Percentiles rank a stretch among this genome's conserved stretches.
Conservation (phyloP, 2,797 vertebrate genomes). For the Pangasius macronema region DNA sequence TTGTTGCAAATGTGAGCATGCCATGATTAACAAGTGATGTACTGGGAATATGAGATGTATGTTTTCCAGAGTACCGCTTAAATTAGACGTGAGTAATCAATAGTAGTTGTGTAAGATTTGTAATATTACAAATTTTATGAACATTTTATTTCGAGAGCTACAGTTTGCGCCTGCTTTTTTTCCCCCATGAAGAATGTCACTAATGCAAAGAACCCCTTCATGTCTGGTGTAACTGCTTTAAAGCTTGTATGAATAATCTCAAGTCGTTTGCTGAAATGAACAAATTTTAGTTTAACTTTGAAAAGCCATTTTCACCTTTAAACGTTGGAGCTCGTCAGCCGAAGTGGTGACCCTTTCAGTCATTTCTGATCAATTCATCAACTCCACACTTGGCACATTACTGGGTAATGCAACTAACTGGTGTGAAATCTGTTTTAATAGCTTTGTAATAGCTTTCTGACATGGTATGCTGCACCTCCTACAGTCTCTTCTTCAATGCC, state of each 20-base stretch:
- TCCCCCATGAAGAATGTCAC: not conserved
- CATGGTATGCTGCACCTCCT: conserved; percentile 4
- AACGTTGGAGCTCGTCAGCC: not conserved
- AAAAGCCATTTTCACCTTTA: not conserved
- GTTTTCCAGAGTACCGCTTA: not conserved
- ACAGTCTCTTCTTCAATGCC: not conserved
- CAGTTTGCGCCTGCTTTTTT: not conserved
- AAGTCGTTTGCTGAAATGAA: not conserved
- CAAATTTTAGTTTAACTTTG: not conserved
- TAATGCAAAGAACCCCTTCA: not conserved
- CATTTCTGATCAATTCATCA: not conserved
- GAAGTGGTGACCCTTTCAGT: not conserved
- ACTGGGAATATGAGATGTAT: not conserved
- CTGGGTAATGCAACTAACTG: not conserved
- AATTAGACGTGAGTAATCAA: not conserved
- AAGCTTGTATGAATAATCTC: not conserved
- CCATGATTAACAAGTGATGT: not conserved
- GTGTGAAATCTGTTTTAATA: not conserved
- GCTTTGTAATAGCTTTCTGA: conserved; percentile 15
- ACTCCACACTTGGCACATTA: not conserved
- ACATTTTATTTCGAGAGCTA: not conserved
- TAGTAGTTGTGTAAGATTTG: not conserved
- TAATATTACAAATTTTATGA: not conserved
- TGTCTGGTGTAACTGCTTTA: not conserved
- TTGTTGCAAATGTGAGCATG: not conserved